A percentile compares a stretch with the other conserved stretches of the same genome.
Conservation (phyloP, 2,797 vertebrate species). For the Lagodon rhomboides region DNA sequence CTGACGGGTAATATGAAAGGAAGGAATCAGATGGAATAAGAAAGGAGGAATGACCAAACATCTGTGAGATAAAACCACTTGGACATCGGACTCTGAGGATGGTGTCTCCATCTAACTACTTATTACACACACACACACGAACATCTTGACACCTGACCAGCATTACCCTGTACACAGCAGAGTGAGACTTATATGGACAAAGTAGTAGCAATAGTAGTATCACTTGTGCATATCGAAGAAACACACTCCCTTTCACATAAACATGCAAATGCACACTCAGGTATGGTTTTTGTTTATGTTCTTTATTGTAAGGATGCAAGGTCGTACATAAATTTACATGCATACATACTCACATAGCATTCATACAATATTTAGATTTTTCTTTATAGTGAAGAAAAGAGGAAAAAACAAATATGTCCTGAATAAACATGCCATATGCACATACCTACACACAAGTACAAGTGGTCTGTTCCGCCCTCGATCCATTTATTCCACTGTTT, state of each 20-base stretch:
- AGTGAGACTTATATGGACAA: background rate
- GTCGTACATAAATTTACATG: too few relatives aligned
- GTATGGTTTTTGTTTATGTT: too few relatives aligned
- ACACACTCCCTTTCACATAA: background rate
- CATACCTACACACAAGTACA: too few relatives aligned
- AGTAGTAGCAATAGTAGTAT: background rate
- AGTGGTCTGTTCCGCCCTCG: too few relatives aligned
- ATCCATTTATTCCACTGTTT: too few relatives aligned
- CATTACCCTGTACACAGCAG: background rate
- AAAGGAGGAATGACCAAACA: constrained; percentile 30
- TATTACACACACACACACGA: constrained; percentile 21
- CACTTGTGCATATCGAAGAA: background rate
- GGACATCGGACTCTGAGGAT: background rate
- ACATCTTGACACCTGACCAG: constrained; percentile 17
- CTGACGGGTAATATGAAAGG: constrained; percentile 22
- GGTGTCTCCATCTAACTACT: constrained; percentile 48
- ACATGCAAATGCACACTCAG: too few relatives aligned
- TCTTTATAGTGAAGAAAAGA: too few relatives aligned
- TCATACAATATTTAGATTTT: too few relatives aligned
- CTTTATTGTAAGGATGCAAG: too few relatives aligned
- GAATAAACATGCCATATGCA: too few relatives aligned
- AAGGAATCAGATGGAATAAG: constrained; percentile 30
- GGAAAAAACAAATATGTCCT: too few relatives aligned
- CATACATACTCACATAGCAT: too few relatives aligned
- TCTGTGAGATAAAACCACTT: constrained; percentile 32